Base-by-base conservation (phyloP, 2,113 vertebrate genomes). In the Acinonyx jubatus region DNA sequence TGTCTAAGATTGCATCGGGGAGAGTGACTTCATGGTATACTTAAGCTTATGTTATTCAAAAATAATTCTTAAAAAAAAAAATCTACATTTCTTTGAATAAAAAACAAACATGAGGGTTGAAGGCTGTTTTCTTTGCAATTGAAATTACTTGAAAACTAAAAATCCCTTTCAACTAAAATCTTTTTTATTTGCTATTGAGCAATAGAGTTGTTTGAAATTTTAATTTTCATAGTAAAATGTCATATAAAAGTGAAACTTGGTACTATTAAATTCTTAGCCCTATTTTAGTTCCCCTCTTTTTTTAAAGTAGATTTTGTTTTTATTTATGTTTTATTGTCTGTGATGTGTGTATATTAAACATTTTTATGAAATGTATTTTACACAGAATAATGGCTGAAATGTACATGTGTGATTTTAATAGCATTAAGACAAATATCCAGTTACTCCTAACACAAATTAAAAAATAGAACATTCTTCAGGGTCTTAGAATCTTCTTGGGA, bases 121-220 rank as follows among this genome's bases (percentile, higher is more conserved):
- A 96, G 52, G 2, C 38, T 97, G 14, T 80, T 81, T 95, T 96
- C 57, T 80, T 94, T 92, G 21, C 13, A 87, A 50, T 5, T 85
- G 19, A 84, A 95, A 76, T 79, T 57, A 89, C 87, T 95, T 97
- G 69, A 89, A 96, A 95, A 65, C 38, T 74, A 94, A 82, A 93
- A 95, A 73, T 57, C 5, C 36, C 10, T 97, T 91, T 93, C 1
- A 92, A n/a, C 15, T 97, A 38, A 45, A 91, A 63, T 63, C 76
- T 81, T 79, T 94, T 63, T 94, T 69, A n/a, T 69, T 79, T 96
- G 33, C 23, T 92, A 45, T 73, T 94, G 92, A 80, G 52, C 52
- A 87, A 81, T 84, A 89, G 31, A 52, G 55, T 76, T 90, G 55
- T 61, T 94, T 89, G 68, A 96, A 85, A 66, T 89, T 92, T 95